Base-by-base conservation (phyloP, 2,113 vertebrate genomes). In the Mus pahari region DNA sequence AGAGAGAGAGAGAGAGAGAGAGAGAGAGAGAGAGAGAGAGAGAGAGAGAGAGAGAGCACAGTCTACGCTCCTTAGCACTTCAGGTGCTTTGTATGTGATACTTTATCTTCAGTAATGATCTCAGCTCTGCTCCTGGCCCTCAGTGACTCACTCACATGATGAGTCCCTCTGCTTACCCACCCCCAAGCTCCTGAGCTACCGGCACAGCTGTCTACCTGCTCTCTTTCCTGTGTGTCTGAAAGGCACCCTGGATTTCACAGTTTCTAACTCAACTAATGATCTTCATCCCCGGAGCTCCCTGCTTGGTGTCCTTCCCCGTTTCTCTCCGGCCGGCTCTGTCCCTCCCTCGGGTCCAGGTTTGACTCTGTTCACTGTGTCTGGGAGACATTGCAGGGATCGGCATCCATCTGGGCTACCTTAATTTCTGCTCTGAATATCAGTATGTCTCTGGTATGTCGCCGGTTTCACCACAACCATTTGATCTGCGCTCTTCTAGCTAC, bases 31-130 rank as follows among this genome's bases (percentile, higher is more conserved):
- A 10, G 22, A 9, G 22, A 62, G 60, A 26, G 9, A 68, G 62
- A 28, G 24, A 20, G 62, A 88, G 62, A n/a, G n/a, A n/a, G n/a
- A n/a, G n/a, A n/a, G n/a, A 92, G 36, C 19, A 3, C 5, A 28
- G 0, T 48, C 62, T 86, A 26, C 87, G 42, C 39, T 55, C 50
- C 0, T 36, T 9, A 78, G 70, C 28, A 19, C 62, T 90, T 70
- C 68, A 73, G 82, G 78, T 90, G 17, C 86, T 45, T 53, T 90
- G n/a, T 60, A 31, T 82, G 19, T 71, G 68, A 60, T 73, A 10
- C 45, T 53, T 64, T 53, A 78, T 95, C 64, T 89, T 97, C 83
- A 71, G 33, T 31, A 26, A 13, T 95, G 89, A 74, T 74, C 92
- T 97, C 73, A 94, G 53, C 60, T 50, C 10, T 14, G 55, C 22